phyloP scores from a whole-genome alignment of 2,888 invertebrate genomes.

The Pyrgus malvae region DNA sequence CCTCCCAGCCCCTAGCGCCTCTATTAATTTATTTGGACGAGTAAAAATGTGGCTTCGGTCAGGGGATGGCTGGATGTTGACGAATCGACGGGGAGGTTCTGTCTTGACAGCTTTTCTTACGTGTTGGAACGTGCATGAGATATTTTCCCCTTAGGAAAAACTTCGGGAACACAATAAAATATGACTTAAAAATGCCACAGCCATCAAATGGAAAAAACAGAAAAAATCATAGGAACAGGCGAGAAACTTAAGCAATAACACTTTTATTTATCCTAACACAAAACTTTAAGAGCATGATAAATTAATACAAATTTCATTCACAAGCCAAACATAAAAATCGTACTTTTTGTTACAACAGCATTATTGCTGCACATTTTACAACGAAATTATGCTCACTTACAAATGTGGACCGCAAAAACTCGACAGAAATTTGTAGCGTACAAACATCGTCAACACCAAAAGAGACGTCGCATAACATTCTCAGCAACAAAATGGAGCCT shows the following conservation, averaged over 20 bases:
- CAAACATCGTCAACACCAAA: conserved; percentile 8
- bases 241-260: too few relatives aligned
- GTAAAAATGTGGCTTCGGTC: conserved; percentile 70
- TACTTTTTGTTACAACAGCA: background rate
- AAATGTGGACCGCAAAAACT: background rate
- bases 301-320: too few relatives aligned
- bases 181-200: background rate
- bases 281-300: background rate
- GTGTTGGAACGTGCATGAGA: conserved; percentile 19
- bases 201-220: too few relatives aligned
- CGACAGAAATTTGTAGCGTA: background rate
- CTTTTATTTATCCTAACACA: too few relatives aligned
- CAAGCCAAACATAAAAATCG: too few relatives aligned
- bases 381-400: conserved; percentile 16
- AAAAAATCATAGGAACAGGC: too few relatives aligned
- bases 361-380: background rate
- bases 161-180: background rate
- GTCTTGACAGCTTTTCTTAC: conserved; percentile 24
- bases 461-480: background rate
- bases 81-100: conserved; percentile 24
- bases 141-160: conserved; percentile 1
- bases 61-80: conserved; percentile 35
- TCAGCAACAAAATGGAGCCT: conserved; percentile 6
- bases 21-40: conserved; percentile 79
- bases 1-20: conserved; percentile 64